Conservation (phyloP, 2,888 invertebrate species). For the Nemoura dubitans region DNA sequence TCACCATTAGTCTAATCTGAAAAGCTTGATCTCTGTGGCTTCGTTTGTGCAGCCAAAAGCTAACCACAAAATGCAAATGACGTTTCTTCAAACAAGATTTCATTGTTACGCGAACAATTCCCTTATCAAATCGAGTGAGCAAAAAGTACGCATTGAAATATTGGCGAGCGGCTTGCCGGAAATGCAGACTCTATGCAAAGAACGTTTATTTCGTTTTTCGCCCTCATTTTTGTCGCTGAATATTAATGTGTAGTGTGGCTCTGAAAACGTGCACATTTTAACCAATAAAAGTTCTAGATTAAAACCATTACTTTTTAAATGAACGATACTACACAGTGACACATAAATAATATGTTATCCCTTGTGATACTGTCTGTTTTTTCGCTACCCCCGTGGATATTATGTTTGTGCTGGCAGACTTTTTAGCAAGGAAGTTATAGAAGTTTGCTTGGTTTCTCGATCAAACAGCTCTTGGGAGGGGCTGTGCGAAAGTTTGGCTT, state of each 20-base stretch:
- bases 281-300: not conserved
- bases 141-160: not conserved
- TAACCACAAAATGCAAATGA: not conserved
- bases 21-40: not conserved
- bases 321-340: not conserved
- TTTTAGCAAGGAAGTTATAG: not conserved
- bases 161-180: not conserved
- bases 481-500: not conserved
- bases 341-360: slow-evolving; percentile 7
- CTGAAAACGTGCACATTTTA: not conserved
- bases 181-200: not conserved
- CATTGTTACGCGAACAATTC: not conserved
- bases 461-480: slow-evolving; percentile 5
- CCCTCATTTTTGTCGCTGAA: not conserved
- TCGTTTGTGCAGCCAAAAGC: not conserved
- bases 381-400: not conserved
- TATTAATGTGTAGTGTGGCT: not conserved
- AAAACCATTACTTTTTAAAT: not conserved
- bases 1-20: not conserved
- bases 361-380: not conserved
- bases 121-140: not conserved
- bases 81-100: not conserved
- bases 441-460: not conserved
- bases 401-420: not conserved
- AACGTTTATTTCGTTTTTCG: not conserved